These are phyloP conservation scores for Phyto melanocephala DNA, from an alignment of 2,888 invertebrate species.

Conservation along the genomic window DNA sequence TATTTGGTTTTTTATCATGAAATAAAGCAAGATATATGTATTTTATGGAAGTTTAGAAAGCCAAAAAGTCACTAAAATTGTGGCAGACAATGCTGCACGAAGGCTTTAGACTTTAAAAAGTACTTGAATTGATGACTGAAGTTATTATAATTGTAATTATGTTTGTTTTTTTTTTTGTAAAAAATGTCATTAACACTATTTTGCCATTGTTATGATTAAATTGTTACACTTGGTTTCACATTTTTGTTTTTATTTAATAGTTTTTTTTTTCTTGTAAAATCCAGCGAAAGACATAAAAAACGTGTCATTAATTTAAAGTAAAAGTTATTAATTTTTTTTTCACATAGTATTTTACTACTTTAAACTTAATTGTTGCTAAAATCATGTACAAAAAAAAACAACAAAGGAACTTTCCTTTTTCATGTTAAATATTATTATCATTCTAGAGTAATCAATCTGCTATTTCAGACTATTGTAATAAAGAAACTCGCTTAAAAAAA, in stretches of 20 bases:
- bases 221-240: constrained; percentile 48
- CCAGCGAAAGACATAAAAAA: not conserved
- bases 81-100: not conserved
- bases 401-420: constrained; percentile 44
- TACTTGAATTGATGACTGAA: constrained; percentile 1
- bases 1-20: not conserved
- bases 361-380: too few species aligned
- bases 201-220: constrained; percentile 15
- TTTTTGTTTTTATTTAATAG: constrained; percentile 1
- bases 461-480: not conserved
- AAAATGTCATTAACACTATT: constrained; percentile 55
- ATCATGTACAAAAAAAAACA: not conserved
- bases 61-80: not conserved
- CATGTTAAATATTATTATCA: not conserved
- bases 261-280: too few species aligned
- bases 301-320: constrained; percentile 47
- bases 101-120: not conserved
- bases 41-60: constrained; percentile 50
- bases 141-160: constrained; percentile 14
- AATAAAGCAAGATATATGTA: constrained; percentile 12
- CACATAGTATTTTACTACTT: not conserved
- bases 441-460: constrained; percentile 53
- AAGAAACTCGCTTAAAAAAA: constrained; percentile 18
- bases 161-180: constrained; percentile 8
- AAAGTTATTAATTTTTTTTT: constrained; percentile 41